A percentile compares a stretch with the other conserved stretches of the same genome.
Conservation (phyloP, 2,797 vertebrate genomes). For the Botia almorhae region DNA sequence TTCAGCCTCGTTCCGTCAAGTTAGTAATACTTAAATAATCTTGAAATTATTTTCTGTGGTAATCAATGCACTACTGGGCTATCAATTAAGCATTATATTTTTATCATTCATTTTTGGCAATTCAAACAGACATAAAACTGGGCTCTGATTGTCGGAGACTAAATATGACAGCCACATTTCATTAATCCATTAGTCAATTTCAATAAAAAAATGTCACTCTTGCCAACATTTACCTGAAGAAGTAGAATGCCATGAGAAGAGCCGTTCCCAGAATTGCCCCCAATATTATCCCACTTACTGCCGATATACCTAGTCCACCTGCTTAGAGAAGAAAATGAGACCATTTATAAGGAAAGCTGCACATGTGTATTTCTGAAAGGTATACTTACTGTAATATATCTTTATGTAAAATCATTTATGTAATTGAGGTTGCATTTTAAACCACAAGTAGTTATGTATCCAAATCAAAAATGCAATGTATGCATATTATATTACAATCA, state of each 20-base stretch:
- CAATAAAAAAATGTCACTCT: not conserved
- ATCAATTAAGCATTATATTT: too few relatives aligned
- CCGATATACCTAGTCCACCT: slow-evolving; percentile 97
- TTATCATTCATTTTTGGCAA: not conserved
- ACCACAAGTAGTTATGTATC: not conserved
- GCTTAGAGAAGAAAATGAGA: slow-evolving; percentile 74
- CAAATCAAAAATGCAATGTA: not conserved
- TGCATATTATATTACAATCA: not conserved
- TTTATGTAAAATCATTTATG: not conserved
- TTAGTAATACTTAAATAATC: too few relatives aligned
- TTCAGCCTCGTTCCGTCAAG: too few relatives aligned
- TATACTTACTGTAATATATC: not conserved
- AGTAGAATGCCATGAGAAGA: slow-evolving; percentile 93
- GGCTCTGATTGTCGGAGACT: not conserved
- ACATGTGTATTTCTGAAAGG: not conserved
- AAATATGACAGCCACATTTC: not conserved
- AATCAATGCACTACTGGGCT: too few relatives aligned
- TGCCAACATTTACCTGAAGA: slow-evolving; percentile 86
- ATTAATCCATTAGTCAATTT: not conserved
- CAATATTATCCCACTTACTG: slow-evolving; percentile 93
- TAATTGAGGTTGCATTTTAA: too few relatives aligned
- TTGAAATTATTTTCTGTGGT: too few relatives aligned
- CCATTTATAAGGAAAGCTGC: slow-evolving; percentile 50
- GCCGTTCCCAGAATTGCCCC: slow-evolving; percentile 93
- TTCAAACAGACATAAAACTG: not conserved